Conservation (phyloP, 2,797 vertebrate species). For the Falco novaeseelandiae region DNA sequence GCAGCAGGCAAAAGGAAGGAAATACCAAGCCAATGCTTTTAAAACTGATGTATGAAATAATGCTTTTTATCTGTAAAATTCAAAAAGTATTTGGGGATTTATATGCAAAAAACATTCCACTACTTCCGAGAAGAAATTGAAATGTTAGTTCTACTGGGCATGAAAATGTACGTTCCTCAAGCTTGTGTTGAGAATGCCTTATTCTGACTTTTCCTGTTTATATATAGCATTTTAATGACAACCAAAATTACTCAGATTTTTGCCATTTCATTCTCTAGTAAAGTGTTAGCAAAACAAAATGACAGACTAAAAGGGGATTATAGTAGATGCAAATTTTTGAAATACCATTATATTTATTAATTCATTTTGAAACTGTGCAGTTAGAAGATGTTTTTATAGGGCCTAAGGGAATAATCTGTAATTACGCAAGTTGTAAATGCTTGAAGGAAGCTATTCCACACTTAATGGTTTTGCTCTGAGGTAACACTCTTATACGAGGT, state of each 20-base stretch:
- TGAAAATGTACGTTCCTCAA: conserved; percentile 62
- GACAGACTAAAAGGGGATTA: neutral
- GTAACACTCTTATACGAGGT: neutral
- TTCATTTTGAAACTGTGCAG: conserved; percentile 40
- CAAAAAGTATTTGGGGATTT: conserved; percentile 70
- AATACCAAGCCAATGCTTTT: conserved; percentile 33
- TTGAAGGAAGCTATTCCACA: conserved; percentile 6
- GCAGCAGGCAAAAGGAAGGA: conserved; percentile 10
- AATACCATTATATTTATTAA: conserved; percentile 29
- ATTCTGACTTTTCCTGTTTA: conserved; percentile 67
- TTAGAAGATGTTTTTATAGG: conserved; percentile 25
- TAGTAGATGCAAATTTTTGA: neutral
- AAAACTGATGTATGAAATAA: conserved; percentile 32
- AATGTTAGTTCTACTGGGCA: conserved; percentile 48
- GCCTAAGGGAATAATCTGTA: conserved; percentile 2
- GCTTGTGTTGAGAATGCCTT: conserved; percentile 72
- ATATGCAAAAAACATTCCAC: conserved; percentile 71
- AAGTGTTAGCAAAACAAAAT: neutral
- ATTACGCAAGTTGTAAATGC: conserved; percentile 24
- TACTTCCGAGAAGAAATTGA: conserved; percentile 55
- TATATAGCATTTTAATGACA: conserved; percentile 70
- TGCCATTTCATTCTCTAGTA: conserved; percentile 59
- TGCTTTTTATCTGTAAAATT: conserved; percentile 61
- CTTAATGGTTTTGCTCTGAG: neutral
- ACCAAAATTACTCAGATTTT: conserved; percentile 59